phyloP scores from a whole-genome alignment of 1,140 invertebrate genomes.

The Armadillidium nasatum region DNA sequence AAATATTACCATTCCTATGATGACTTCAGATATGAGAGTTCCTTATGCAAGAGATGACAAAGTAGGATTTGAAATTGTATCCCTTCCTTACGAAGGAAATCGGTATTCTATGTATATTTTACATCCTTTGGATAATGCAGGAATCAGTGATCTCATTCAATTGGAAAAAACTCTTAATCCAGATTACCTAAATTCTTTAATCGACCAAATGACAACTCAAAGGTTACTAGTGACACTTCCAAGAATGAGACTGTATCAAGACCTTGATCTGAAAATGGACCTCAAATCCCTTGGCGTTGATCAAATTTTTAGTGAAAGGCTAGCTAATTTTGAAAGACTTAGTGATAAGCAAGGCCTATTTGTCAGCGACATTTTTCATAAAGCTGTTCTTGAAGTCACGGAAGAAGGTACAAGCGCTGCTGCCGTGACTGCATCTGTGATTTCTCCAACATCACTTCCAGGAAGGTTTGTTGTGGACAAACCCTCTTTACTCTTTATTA shows the following conservation, averaged over 20 bases:
- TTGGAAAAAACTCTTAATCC: conserved; percentile 35
- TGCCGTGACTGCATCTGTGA: no score
- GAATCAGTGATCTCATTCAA: conserved; percentile 49
- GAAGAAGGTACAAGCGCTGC: no score
- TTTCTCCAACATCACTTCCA: no score
- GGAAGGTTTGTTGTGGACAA: no score
- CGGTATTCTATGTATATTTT: conserved; percentile 65
- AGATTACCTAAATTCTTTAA: conserved; percentile 19
- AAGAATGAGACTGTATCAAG: conserved; percentile 61
- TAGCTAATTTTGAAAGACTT: conserved; percentile 62
- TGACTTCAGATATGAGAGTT: conserved; percentile 59
- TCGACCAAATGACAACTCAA: conserved; percentile 13
- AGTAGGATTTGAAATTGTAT: conserved; percentile 59
- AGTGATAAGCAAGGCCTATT: conserved; percentile 50
- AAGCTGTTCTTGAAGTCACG: no score
- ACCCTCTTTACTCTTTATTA: no score
- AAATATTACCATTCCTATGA: conserved; percentile 59
- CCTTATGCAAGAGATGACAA: conserved; percentile 56
- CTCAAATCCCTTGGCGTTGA: conserved; percentile 53
- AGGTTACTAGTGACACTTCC: conserved; percentile 59
- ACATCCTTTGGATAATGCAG: conserved; percentile 55
- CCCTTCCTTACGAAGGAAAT: conserved; percentile 65
- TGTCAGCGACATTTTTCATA: no score
- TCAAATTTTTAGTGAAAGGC: conserved; percentile 59
- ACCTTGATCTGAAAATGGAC: conserved; percentile 53